Base-by-base conservation (phyloP, 2,888 invertebrate species). In the Ctena decussata region DNA sequence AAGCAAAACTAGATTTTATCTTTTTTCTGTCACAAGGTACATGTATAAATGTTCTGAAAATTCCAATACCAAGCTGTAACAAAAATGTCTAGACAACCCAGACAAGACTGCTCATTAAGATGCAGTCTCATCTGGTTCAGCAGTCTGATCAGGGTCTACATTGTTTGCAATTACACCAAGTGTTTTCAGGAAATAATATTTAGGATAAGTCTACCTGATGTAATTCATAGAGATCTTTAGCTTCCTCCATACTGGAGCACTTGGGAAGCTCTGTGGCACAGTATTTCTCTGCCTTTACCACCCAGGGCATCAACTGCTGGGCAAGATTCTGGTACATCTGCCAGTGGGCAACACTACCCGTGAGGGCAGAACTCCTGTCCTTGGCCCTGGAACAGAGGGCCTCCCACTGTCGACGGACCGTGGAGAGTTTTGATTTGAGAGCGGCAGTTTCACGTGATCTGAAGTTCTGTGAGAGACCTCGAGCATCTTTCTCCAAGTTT, bases 271-370 rank as follows among this genome's bases (percentile, higher is more conserved):
- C 97, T 85, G 97, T 97, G 27, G 97, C 97, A 37, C 98, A 97
- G 96, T 97, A 97, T n/a, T 97, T 96, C 96, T 99, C 98, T 27
- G 98, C 98, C 94, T 98, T 97, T 95, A 98, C 98, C 80, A 99
- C 97, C 97, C 98, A 98, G 0, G 98, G 98, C 94, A 98, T 97
- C 75, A 98, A 97, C 95, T 98, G 97, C 84, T 97, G 97, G 41
- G 98, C 91, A 46, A 95, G 93, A 79, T 97, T 97, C 96, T 98
- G 98, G 95, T 98, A 98, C 92, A 97, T 97, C 94, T 98, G 97
- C 98, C 98, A 98, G 89, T 97, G 98, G 49, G 97, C 97, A 71
- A 98, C 96, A 94, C 98, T 98, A 92, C 97, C 97, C 87, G 97
- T 97, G 0, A 98, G 97, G 1, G 97, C 92, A 91, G 97, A 97